Conservation (phyloP, 23 tunicate genomes). For the Ciona savignyi region DNA sequence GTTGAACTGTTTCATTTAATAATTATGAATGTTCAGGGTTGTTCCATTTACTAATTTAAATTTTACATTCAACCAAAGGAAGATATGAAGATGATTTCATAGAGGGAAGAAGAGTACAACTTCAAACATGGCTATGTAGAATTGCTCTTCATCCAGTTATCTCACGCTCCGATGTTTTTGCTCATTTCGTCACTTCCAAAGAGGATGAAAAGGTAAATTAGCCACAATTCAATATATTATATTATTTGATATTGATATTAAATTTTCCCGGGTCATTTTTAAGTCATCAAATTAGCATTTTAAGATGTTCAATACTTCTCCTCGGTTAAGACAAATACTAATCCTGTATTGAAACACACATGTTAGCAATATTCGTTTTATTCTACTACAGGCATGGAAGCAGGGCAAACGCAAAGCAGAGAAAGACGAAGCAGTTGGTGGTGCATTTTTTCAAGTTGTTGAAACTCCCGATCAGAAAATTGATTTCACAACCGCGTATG, state of each 20-base stretch:
- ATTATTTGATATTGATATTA: too few relatives aligned
- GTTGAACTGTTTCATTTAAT: too few relatives aligned
- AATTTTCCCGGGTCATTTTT: too few relatives aligned
- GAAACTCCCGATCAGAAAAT: conserved; percentile 36
- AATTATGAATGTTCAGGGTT: too few relatives aligned
- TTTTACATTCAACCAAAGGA: too few relatives aligned
- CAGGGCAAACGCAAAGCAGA: conserved; percentile 90
- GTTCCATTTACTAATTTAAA: too few relatives aligned
- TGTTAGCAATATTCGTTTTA: too few relatives aligned
- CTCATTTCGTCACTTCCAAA: conserved; percentile 75
- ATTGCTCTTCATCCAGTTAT: conserved; percentile 86
- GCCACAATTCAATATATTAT: too few relatives aligned
- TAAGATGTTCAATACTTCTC: too few relatives aligned
- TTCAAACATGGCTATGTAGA: conserved; percentile 66
- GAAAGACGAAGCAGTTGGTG: conserved; percentile 78
- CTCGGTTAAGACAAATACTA: too few relatives aligned
- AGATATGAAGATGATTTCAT: conserved; percentile 95
- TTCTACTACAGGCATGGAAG: conserved; percentile 97
- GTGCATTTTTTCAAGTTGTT: conserved; percentile 44
- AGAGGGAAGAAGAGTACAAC: conserved; percentile 66
- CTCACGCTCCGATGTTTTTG: conserved; percentile 63
- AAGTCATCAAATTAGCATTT: too few relatives aligned
- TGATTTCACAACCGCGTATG: conserved; percentile 34
- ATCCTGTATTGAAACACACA: too few relatives aligned
- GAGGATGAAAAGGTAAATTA: conserved; percentile 38